Percentiles rank a stretch among this genome's conserved stretches.
phyloP scores from a whole-genome alignment of 2,113 vertebrate species.

The Maccullochella peelii region DNA sequence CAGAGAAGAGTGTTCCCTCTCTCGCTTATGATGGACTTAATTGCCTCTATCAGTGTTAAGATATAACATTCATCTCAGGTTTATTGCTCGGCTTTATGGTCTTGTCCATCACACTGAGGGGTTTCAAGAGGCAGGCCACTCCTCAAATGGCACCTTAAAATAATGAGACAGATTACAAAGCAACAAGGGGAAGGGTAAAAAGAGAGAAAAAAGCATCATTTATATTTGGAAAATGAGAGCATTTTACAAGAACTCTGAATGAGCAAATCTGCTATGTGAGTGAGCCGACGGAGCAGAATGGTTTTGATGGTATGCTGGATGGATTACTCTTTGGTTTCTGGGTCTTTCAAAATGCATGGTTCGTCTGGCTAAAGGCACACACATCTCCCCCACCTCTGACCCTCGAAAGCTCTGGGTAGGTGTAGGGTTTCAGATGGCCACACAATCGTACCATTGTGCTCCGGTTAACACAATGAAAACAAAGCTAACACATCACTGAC shows the following conservation, averaged over 20 bases:
- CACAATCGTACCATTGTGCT: conserved; percentile 80
- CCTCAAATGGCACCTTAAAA: conserved; percentile 69
- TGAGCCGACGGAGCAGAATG: conserved; percentile 25
- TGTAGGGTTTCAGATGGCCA: conserved; percentile 78
- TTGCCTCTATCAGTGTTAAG: conserved; percentile 82
- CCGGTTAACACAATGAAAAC: conserved; percentile 81
- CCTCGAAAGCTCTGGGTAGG: conserved; percentile 70
- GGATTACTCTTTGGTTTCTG: conserved; percentile 67
- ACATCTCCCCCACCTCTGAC: conserved; percentile 74
- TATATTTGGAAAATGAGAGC: conserved; percentile 49
- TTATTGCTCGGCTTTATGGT: conserved; percentile 77
- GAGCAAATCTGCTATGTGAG: conserved; percentile 44
- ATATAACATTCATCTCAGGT: conserved; percentile 79
- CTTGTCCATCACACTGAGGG: conserved; percentile 73
- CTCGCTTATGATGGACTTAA: conserved; percentile 80
- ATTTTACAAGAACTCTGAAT: conserved; percentile 23
- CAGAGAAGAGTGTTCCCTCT: conserved; percentile 70
- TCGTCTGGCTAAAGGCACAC: conserved; percentile 61
- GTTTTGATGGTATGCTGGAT: conserved; percentile 62
- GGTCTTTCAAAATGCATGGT: conserved; percentile 65
- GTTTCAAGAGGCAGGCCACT: conserved; percentile 66
- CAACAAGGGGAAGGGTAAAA: conserved; percentile 1
- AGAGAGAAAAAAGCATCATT: conserved; percentile 1
- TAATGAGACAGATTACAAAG: conserved; percentile 68
- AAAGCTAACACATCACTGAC: conserved; percentile 77